Conservation (phyloP, 35 echinoderm and acorn worm species). For the Lytechinus pictus region DNA sequence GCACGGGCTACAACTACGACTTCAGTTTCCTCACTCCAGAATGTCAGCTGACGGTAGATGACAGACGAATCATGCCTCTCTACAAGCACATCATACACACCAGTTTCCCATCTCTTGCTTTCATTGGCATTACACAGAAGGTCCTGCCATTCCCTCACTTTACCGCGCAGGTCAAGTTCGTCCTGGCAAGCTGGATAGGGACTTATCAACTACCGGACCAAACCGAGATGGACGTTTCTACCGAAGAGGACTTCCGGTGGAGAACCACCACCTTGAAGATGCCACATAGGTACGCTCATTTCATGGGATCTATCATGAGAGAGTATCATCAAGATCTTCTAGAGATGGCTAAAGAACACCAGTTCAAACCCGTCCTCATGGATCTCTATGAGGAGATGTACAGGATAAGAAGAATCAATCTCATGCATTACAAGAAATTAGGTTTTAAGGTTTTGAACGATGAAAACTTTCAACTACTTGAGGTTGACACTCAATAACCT, state of each 20-base stretch:
- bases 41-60: slow-evolving; percentile 58
- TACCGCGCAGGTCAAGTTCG: slow-evolving; percentile 62
- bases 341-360: slow-evolving; percentile 36
- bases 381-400: slow-evolving; percentile 56
- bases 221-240: slow-evolving; percentile 75
- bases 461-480: neutral
- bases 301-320: slow-evolving; percentile 73
- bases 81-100: slow-evolving; percentile 88
- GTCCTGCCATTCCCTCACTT: slow-evolving; percentile 83
- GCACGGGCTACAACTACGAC: slow-evolving; percentile 82
- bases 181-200: slow-evolving; percentile 62
- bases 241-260: slow-evolving; percentile 40
- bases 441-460: slow-evolving; percentile 63
- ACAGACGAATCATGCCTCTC: slow-evolving; percentile 62
- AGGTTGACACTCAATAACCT: neutral
- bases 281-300: slow-evolving; percentile 66
- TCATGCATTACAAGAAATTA: slow-evolving; percentile 67
- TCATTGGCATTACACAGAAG: slow-evolving; percentile 69
- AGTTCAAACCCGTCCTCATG: slow-evolving; percentile 38
- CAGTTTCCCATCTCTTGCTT: slow-evolving; percentile 61
- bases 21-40: slow-evolving; percentile 79
- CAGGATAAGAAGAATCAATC: slow-evolving; percentile 31
- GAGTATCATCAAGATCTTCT: slow-evolving; percentile 71
- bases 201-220: slow-evolving; percentile 63
- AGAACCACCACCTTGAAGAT: slow-evolving; percentile 25